A percentile compares a stretch with the other conserved stretches of the same genome.
phyloP scores from a whole-genome alignment of 1,140 invertebrate genomes.

The Euura saliciscinereae region DNA sequence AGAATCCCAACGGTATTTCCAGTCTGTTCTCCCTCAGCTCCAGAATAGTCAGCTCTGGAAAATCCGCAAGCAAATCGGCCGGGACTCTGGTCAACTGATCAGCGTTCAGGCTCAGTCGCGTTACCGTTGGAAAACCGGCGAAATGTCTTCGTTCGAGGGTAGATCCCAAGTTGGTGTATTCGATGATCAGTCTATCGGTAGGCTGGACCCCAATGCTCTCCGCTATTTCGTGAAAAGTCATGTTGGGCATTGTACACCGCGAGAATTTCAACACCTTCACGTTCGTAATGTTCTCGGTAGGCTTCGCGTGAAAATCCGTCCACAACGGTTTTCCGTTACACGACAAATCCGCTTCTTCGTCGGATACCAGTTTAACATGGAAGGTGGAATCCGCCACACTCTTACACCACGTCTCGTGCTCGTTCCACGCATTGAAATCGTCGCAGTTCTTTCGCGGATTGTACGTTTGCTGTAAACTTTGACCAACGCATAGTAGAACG shows the following conservation, averaged over 20 bases:
- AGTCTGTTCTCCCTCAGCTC: conserved; percentile 66
- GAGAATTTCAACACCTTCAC: conserved; percentile 27
- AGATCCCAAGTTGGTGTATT: conserved; percentile 55
- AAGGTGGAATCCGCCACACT: conserved; percentile 19
- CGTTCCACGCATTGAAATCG: conserved; percentile 15
- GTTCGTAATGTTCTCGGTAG: conserved; percentile 6
- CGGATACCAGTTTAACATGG: conserved; percentile 23
- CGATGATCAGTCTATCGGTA: conserved; percentile 55
- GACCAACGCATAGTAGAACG: background rate
- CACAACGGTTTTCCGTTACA: conserved; percentile 32
- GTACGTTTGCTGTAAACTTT: background rate
- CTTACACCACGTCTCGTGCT: conserved; percentile 18
- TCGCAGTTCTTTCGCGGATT: background rate
- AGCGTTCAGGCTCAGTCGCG: conserved; percentile 55
- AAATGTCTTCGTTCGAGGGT: conserved; percentile 61
- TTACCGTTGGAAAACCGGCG: conserved; percentile 56
- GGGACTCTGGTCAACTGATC: conserved; percentile 62
- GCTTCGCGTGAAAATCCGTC: conserved; percentile 28
- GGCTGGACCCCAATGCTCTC: conserved; percentile 50
- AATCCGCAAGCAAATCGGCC: conserved; percentile 63
- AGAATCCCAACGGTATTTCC: conserved; percentile 60
- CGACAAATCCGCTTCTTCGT: conserved; percentile 27
- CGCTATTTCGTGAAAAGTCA: conserved; percentile 36
- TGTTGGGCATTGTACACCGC: conserved; percentile 41
- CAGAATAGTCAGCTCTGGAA: conserved; percentile 64